Evolutionary conservation across 2,113 vertebrate species (phyloP), one percentile per base, ranked within the genome.

Genomic region (Mustelus asterias): DNA sequence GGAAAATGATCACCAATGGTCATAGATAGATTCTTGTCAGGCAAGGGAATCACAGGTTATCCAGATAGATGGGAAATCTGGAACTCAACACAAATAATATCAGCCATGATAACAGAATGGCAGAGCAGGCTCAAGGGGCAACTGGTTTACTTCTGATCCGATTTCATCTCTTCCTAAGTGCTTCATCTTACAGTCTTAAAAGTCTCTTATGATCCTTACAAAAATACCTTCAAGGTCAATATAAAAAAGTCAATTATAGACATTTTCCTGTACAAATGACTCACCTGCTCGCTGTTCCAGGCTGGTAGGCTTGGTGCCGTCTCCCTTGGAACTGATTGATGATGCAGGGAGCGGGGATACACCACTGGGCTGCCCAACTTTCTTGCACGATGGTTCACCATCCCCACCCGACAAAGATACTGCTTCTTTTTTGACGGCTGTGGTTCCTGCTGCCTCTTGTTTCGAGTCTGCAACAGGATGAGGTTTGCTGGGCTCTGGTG

Each of bases 261-360:
- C 72, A 76, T 76, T 76, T 3, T 29, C 29, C 29, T 13, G 29
- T n/a, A n/a, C 11, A 72, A 72, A 33, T 29, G 24, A 76, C 88
- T 92, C 29, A 92, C 89, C 89, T 37, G 89, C 7, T 67, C 60
- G 89, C 89, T 93, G 89, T 20, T 93, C 89, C 89, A 33, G 14
- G 60, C 60, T 63, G 0, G 14, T 44, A 13, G 63, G 6, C 11
- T 54, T 95, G 24, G 26, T 16, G 41, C n/a, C 13, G 26, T 95
- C 94, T 24, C 94, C 94, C 10, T 10, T 44, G 6, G 94, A 72
- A 13, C 26, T 54, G 9, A 63, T 2, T 2, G 48, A 33, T 16
- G 88, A 26, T 6, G 67, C 67, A 20, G 41, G 67, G 41, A 22
- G 44, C 1, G 24, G 37, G 41, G 41, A 4, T 10, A 26, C 18